Base-by-base conservation (phyloP, 1,140 invertebrate species). In the Neotoxoptera formosana region DNA sequence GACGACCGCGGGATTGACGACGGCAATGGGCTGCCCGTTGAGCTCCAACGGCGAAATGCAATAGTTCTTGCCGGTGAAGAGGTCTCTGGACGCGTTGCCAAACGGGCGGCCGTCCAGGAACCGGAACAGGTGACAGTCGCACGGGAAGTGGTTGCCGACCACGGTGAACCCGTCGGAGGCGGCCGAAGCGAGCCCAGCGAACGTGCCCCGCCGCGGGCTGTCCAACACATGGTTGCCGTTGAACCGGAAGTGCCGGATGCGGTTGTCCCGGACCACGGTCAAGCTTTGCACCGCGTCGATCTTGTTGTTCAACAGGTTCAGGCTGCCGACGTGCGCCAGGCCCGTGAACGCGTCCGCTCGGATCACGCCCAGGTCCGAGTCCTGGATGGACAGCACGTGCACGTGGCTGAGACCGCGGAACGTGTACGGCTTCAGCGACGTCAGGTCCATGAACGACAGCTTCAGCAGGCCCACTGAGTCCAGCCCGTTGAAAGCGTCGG, bases 11-110 rank as follows among this genome's bases (percentile, higher is more conserved):
- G 21, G 25, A 20, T 97, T 96, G 92, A 98, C 96, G 34, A 96
- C 96, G 83, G 96, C 96, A 96, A 98, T 97, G 1, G 96, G 96
- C 90, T 96, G 96, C 0, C 97, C 97, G 93, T 98, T 97, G 84
- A 97, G 96, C 95, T 98, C 97, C 94, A 98, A 95, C 53, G 97
- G 97, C 21, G 97, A 98, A 94, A 98, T 98, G 95, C 97, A 98
- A 95, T 96, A 97, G 95, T 98, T 98, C 76, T 96, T 96, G n/a
- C 96, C 95, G 30, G 96, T 96, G 94, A 98, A 98, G 48, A 97
- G 96, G 76, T 95, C 95, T 51, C 95, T 94, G 30, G 96, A 96
- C 3, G 96, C 96, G 36, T 93, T 90, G 67, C 94, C 94, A 9
- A 96, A 97, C 90, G 98, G 95, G 25, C 97, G 97, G 89, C 97